phyloP scores from a whole-genome alignment of 2,888 invertebrate species.

The Bhutanitis thaidina region DNA sequence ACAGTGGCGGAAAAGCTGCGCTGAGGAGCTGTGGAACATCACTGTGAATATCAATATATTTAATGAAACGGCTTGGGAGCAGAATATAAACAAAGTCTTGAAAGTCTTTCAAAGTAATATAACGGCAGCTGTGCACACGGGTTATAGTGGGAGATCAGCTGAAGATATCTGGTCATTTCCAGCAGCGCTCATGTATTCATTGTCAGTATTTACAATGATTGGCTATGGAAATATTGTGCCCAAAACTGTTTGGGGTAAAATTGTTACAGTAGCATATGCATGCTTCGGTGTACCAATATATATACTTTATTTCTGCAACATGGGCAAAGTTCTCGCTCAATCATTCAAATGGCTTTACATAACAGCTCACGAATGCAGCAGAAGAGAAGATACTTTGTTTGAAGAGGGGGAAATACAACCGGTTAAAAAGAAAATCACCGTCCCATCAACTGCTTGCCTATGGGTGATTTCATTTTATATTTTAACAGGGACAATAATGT shows the following conservation, averaged over 20 bases:
- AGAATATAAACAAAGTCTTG: slow-evolving; percentile 81
- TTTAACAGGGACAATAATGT: slow-evolving; percentile 91
- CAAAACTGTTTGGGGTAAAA: slow-evolving; percentile 89
- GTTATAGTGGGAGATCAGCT: slow-evolving; percentile 85
- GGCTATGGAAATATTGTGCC: slow-evolving; percentile 94
- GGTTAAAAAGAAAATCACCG: slow-evolving; percentile 85
- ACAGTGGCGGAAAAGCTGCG: slow-evolving; percentile 76
- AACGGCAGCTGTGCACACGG: slow-evolving; percentile 82
- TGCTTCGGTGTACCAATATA: slow-evolving; percentile 93
- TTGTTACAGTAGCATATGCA: slow-evolving; percentile 91
- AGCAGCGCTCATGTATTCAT: slow-evolving; percentile 92
- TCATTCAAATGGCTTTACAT: slow-evolving; percentile 90
- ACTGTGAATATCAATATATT: slow-evolving; percentile 84
- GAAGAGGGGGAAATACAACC: slow-evolving; percentile 74
- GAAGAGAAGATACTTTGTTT: slow-evolving; percentile 60
- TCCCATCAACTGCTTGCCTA: slow-evolving; percentile 92
- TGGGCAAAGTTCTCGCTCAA: slow-evolving; percentile 92
- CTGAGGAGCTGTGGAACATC: slow-evolving; percentile 84
- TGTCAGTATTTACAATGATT: slow-evolving; percentile 95
- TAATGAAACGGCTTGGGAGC: slow-evolving; percentile 82
- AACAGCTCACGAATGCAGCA: slow-evolving; percentile 86
- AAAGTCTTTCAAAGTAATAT: slow-evolving; percentile 84
- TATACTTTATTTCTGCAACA: slow-evolving; percentile 92
- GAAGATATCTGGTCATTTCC: slow-evolving; percentile 92
- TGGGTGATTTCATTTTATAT: slow-evolving; percentile 94